phyloP scores from a whole-genome alignment of 1,140 invertebrate species.

The Penaeus chinensis region DNA sequence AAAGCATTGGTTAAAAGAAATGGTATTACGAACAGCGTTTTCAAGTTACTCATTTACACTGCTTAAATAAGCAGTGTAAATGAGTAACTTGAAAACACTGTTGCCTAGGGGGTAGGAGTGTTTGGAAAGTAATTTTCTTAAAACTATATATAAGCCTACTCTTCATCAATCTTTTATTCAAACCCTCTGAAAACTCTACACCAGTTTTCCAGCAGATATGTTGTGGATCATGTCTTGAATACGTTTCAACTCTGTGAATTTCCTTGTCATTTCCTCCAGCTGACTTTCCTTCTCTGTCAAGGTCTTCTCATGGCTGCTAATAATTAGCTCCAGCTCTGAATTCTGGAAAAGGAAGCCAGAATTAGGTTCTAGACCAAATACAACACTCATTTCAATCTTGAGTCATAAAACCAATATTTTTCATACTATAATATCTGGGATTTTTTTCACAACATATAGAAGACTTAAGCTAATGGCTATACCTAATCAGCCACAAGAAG shows the following conservation, averaged over 20 bases:
- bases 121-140: no score
- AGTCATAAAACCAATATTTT: neutral
- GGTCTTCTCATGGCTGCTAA: constrained; percentile 50
- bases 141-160: no score
- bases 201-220: constrained; percentile 48
- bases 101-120: no score
- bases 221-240: constrained; percentile 62
- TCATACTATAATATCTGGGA: no score
- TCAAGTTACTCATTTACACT: no score
- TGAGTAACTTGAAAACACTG: no score
- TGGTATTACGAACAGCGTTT: no score
- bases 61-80: no score
- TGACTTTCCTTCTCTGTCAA: constrained; percentile 52
- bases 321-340: constrained; percentile 46
- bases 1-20: no score
- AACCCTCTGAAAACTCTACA: no score
- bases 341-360: constrained; percentile 26
- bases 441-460: neutral
- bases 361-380: neutral
- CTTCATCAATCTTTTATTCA: no score
- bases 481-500: neutral
- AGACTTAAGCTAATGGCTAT: neutral
- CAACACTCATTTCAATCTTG: neutral
- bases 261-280: constrained; percentile 51
- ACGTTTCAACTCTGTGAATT: constrained; percentile 39